Percentiles rank a stretch among this genome's conserved stretches.
Conservation (phyloP, 2,888 invertebrate genomes). For the Linnaemya tessellans region DNA sequence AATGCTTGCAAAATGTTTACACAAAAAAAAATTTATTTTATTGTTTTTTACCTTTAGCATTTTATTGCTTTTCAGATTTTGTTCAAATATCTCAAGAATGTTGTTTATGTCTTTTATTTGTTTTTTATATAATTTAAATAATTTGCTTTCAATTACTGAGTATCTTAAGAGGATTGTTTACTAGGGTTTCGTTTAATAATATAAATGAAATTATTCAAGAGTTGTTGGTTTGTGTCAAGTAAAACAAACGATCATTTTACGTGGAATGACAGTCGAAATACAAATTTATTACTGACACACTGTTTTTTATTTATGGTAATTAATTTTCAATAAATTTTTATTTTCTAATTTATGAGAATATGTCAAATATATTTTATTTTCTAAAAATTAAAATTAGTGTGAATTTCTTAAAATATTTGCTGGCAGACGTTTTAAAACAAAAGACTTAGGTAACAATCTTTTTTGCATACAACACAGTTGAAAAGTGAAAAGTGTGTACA, state of each 20-base stretch:
- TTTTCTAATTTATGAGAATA: too few species aligned
- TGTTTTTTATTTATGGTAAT: background rate
- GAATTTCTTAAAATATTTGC: too few species aligned
- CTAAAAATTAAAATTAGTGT: too few species aligned
- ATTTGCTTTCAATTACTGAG: background rate
- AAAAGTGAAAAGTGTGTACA: too few species aligned
- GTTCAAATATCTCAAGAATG: conserved; percentile 51
- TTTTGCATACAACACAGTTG: too few species aligned
- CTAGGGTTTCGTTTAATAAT: background rate
- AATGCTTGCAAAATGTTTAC: conserved; percentile 5
- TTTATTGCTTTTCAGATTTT: conserved; percentile 12
- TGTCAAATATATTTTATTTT: too few species aligned
- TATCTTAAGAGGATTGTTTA: background rate
- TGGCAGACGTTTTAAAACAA: too few species aligned
- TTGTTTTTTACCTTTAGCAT: conserved; percentile 3
- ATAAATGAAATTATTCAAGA: background rate
- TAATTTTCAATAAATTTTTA: too few species aligned
- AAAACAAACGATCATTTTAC: background rate
- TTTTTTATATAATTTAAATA: background rate
- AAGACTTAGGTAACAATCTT: too few species aligned
- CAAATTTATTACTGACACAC: background rate
- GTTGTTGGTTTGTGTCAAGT: background rate
- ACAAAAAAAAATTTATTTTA: background rate
- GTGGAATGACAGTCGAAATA: background rate
- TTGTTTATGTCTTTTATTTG: conserved; percentile 17